phyloP scores from a whole-genome alignment of 2,113 vertebrate genomes.

The Ceuthmochares aereus region DNA sequence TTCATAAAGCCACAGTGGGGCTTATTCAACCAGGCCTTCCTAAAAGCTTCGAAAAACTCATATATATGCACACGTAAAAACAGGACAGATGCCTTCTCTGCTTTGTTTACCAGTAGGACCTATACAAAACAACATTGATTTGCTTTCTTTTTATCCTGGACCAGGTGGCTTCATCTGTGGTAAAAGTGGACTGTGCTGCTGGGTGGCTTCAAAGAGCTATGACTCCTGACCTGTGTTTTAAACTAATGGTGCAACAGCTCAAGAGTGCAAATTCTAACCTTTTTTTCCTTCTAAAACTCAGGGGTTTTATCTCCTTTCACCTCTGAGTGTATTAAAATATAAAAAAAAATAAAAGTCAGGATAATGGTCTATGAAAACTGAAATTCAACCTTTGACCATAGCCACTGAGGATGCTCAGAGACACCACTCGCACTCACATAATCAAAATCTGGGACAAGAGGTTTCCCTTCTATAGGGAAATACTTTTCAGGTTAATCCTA shows the following conservation, averaged over 20 bases:
- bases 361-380: background rate
- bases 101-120: background rate
- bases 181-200: background rate
- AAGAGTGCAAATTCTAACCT: background rate
- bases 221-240: background rate
- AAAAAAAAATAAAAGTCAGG: background rate
- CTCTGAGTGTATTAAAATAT: background rate
- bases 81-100: background rate
- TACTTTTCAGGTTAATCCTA: background rate
- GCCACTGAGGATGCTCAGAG: background rate
- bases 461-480: background rate
- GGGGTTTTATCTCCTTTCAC: background rate
- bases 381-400: background rate
- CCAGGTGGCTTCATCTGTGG: background rate
- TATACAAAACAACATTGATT: background rate
- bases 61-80: background rate
- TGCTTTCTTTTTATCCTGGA: background rate
- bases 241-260: background rate
- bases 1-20: background rate
- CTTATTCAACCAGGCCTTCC: background rate
- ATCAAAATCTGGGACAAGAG: background rate
- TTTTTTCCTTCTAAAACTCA: background rate
- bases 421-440: accelerated
- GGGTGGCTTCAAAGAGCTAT: background rate
- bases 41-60: background rate